phyloP scores from a whole-genome alignment of 2,888 invertebrate species.

The Nephrocerus scutellatus region DNA sequence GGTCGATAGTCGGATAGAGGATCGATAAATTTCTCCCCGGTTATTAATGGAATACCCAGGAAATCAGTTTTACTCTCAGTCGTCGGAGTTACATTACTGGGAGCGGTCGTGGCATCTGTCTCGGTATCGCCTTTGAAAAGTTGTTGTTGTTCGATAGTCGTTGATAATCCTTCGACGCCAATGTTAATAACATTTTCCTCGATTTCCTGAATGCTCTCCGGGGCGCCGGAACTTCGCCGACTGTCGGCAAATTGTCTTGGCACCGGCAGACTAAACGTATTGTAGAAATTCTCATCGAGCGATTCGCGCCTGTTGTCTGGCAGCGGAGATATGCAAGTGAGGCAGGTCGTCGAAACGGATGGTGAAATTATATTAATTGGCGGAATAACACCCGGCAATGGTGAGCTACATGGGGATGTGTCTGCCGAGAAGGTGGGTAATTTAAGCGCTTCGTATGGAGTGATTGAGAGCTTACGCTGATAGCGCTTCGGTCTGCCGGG shows the following conservation, averaged over 20 bases:
- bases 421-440: conserved; percentile 38
- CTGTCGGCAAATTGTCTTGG: conserved; percentile 80
- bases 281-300: conserved; percentile 51
- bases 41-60: conserved; percentile 38
- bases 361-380: conserved; percentile 46
- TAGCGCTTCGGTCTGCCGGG: conserved; percentile 50
- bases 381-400: conserved; percentile 39
- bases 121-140: no score
- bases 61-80: conserved; percentile 36
- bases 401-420: conserved; percentile 43
- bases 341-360: conserved; percentile 47
- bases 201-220: conserved; percentile 41
- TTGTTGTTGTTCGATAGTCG: not conserved
- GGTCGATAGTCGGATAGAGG: conserved; percentile 43
- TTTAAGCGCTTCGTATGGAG: conserved; percentile 44
- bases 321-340: conserved; percentile 60
- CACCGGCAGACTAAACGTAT: conserved; percentile 55
- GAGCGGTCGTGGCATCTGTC: conserved; percentile 23
- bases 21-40: conserved; percentile 38
- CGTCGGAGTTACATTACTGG: conserved; percentile 18
- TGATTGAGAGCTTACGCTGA: conserved; percentile 47
- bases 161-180: not conserved
- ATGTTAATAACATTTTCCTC: conserved; percentile 31
- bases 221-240: conserved; percentile 57
- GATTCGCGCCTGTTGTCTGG: conserved; percentile 58